These are phyloP conservation scores for Caradrina kadenii DNA, from an alignment of 2,888 invertebrate genomes.

Conservation along the genomic window DNA sequence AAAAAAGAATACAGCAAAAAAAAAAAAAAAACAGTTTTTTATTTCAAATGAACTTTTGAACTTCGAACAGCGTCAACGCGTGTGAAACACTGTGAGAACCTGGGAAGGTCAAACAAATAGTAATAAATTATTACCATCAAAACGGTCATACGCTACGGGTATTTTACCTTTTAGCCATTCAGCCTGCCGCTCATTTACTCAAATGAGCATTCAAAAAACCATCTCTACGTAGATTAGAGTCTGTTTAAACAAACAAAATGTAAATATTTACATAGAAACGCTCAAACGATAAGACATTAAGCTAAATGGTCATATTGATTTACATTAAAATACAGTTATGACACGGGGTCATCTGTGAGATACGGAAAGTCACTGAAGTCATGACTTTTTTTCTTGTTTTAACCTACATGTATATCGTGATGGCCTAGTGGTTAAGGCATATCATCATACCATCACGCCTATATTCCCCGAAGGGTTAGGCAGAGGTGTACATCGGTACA, in stretches of 20 bases:
- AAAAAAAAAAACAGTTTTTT: conserved; percentile 15
- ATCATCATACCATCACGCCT: no score
- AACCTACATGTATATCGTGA: no score
- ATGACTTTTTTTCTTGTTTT: background rate
- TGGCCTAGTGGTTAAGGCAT: no score
- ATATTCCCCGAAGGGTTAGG: no score
- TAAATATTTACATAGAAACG: conserved; percentile 49
- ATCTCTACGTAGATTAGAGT: conserved; percentile 39
- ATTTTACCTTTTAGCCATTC: conserved; percentile 44
- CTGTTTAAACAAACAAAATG: conserved; percentile 49
- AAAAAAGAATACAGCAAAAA: background rate
- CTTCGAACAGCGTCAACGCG: conserved; percentile 42
- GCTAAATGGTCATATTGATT: conserved; percentile 43
- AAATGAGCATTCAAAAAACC: conserved; percentile 39
- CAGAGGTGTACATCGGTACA: no score
- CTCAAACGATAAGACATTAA: conserved; percentile 39
- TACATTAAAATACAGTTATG: conserved; percentile 43
- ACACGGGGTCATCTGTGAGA: conserved; percentile 20
- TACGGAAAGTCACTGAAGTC: background rate
- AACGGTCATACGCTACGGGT: conserved; percentile 29
- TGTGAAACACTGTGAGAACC: conserved; percentile 44
- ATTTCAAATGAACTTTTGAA: conserved; percentile 41
- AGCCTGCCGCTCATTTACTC: conserved; percentile 34
- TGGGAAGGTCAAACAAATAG: conserved; percentile 39
- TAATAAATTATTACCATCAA: conserved; percentile 32